Percentiles rank a stretch among this genome's conserved stretches.
These are phyloP conservation scores for Drosophila leontia DNA, from an alignment of 1,140 invertebrate species.

Conservation along the genomic window DNA sequence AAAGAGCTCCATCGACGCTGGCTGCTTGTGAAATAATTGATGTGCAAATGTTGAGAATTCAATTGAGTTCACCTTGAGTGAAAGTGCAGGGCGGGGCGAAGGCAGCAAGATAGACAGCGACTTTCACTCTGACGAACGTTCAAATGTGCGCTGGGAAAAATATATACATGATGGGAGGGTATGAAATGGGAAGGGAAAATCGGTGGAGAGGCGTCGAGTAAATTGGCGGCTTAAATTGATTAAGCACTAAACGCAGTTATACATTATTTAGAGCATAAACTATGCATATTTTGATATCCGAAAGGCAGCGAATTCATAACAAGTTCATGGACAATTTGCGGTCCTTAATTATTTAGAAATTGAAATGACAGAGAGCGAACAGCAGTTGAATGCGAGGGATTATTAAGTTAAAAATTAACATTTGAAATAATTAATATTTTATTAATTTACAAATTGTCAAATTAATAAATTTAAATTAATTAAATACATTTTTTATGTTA, in stretches of 20 bases:
- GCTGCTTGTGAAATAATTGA: constrained; percentile 69
- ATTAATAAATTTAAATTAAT: background rate
- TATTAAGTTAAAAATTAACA: background rate
- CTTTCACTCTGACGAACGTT: constrained; percentile 31
- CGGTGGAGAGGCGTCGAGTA: constrained; percentile 4
- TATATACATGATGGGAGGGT: too few species aligned
- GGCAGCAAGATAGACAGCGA: constrained; percentile 4
- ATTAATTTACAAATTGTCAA: background rate
- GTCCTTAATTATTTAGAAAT: constrained; percentile 22
- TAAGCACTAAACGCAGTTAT: constrained; percentile 42
- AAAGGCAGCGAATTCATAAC: background rate
- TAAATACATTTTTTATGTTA: background rate
- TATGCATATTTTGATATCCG: constrained; percentile 8
- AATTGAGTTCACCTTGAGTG: constrained; percentile 64
- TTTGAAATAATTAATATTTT: background rate
- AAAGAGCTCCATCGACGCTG: constrained; percentile 32
- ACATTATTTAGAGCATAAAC: constrained; percentile 22
- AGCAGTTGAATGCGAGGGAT: background rate
- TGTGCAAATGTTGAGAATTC: constrained; percentile 68
- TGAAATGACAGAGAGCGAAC: background rate
- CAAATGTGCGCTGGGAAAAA: background rate
- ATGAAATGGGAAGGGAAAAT: background rate
- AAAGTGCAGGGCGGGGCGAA: constrained; percentile 4
- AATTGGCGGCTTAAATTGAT: constrained; percentile 45
- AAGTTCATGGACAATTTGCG: constrained; percentile 25